Conservation (phyloP, 2,888 invertebrate genomes). For the Pherbina coryleti region DNA sequence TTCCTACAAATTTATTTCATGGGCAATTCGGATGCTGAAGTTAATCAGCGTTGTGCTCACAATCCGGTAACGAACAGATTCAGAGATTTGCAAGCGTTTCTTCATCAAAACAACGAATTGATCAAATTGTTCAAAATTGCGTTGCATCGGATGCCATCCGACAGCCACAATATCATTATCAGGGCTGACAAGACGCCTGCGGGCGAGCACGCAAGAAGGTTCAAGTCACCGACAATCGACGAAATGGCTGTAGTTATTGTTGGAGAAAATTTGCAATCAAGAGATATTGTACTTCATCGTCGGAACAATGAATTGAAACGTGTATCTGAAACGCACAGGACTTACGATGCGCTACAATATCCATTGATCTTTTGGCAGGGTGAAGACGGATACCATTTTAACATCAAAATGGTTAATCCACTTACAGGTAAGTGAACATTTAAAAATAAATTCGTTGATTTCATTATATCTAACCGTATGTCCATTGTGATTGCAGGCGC, state of each 20-base stretch:
- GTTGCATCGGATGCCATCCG: constrained; percentile 28
- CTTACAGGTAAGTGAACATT: constrained; percentile 6
- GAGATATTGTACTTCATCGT: constrained; percentile 35
- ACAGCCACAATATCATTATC: constrained; percentile 37
- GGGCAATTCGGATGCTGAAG: constrained; percentile 3
- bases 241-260: constrained; percentile 35
- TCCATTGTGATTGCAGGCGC: no score
- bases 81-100: constrained; percentile 11
- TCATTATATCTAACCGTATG: no score
- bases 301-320: constrained; percentile 25
- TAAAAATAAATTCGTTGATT: no score
- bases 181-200: constrained; percentile 41
- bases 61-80: constrained; percentile 13
- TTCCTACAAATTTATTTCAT: constrained; percentile 36
- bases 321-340: constrained; percentile 38
- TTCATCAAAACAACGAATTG: constrained; percentile 36
- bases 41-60: background rate
- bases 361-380: constrained; percentile 38
- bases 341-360: constrained; percentile 43
- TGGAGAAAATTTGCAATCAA: constrained; percentile 19
- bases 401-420: constrained; percentile 15
- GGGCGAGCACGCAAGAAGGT: constrained; percentile 30
- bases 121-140: constrained; percentile 14
- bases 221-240: constrained; percentile 35
- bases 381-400: constrained; percentile 40